Evolutionary conservation across 1,140 invertebrate genomes (phyloP).

Genomic region (Melitaea cinxia): DNA sequence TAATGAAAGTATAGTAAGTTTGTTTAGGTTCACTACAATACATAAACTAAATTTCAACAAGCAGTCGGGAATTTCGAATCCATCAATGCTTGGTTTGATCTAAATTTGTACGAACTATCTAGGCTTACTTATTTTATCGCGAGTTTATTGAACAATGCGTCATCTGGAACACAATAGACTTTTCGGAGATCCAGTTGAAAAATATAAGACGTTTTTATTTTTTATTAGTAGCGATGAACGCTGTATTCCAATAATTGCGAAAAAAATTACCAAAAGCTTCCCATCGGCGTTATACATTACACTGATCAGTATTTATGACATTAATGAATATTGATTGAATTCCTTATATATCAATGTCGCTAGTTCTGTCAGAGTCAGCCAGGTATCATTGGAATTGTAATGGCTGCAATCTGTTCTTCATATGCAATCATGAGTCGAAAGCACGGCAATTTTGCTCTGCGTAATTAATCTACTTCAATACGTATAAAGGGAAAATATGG

Average conservation of each 20-base stretch:
- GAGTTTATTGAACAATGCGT: constrained; percentile 32
- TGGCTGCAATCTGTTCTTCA: constrained; percentile 16
- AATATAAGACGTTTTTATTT: neutral
- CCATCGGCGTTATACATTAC: neutral
- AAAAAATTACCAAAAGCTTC: neutral
- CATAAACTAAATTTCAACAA: too few relatives aligned
- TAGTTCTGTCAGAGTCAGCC: constrained; percentile 3
- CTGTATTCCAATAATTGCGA: neutral
- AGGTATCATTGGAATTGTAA: constrained; percentile 20
- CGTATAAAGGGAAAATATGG: neutral
- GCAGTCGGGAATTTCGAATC: too few relatives aligned
- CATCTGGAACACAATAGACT: constrained; percentile 24
- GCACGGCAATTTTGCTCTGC: neutral
- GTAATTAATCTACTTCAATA: constrained; percentile 6
- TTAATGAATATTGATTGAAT: neutral
- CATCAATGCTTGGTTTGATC: neutral
- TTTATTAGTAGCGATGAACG: constrained; percentile 3
- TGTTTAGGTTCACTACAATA: too few relatives aligned
- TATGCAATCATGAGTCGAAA: constrained; percentile 19
- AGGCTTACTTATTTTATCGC: constrained; percentile 12
- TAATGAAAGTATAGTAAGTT: too few relatives aligned
- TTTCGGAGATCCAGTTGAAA: constrained; percentile 10
- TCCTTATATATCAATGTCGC: neutral
- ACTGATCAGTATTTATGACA: neutral
- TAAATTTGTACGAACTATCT: constrained; percentile 2